Evolutionary conservation across 1,140 invertebrate genomes (phyloP).

Genomic region (Zaprionus ornatus): DNA sequence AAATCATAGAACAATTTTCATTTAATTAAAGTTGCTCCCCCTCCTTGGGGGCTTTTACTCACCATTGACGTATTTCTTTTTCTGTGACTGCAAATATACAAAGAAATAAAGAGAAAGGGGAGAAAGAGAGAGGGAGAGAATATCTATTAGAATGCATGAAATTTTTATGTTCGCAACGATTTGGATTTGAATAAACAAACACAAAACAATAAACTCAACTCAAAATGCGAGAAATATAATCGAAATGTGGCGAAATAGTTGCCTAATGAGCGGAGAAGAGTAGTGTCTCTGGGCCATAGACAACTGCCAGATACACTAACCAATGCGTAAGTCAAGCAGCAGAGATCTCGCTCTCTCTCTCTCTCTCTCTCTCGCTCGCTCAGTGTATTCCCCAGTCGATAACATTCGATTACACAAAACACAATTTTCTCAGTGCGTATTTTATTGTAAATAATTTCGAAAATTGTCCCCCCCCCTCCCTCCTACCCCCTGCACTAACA

Average conservation of each 20-base stretch:
- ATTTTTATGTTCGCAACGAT: background rate
- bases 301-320: background rate
- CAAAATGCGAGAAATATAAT: constrained; percentile 1
- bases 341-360: background rate
- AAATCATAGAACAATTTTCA: background rate
- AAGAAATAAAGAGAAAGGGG: background rate
- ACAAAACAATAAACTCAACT: background rate
- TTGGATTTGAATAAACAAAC: background rate
- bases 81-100: constrained; percentile 89
- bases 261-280: background rate
- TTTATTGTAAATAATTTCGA: constrained; percentile 8
- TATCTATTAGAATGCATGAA: constrained; percentile 28
- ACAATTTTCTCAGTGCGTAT: background rate
- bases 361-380: background rate
- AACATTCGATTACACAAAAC: background rate
- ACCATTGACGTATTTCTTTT: constrained; percentile 94
- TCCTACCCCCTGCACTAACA: background rate
- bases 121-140: constrained; percentile 7
- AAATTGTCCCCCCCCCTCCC: background rate
- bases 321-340: too few relatives aligned
- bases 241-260: background rate
- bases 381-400: background rate
- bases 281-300: background rate
- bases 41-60: constrained; percentile 84
- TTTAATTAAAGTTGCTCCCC: background rate